phyloP scores from a whole-genome alignment of 2,113 vertebrate genomes.

The Damaliscus lunatus region DNA sequence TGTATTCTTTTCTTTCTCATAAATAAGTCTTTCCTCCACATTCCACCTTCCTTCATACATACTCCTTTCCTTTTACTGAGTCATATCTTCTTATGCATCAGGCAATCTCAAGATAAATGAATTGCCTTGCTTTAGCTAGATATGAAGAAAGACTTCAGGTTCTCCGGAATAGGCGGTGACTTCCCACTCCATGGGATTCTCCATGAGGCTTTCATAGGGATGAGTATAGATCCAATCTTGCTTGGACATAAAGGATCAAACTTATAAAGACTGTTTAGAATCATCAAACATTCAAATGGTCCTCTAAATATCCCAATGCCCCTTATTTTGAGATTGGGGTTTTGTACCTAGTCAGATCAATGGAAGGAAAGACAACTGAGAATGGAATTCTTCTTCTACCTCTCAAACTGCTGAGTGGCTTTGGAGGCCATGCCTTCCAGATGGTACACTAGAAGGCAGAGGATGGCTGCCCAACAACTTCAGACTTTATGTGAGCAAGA shows the following conservation, averaged over 20 bases:
- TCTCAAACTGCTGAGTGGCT: neutral
- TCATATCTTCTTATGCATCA: neutral
- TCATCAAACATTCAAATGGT: neutral
- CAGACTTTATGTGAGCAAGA: neutral
- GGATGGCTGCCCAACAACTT: neutral
- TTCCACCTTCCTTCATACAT: neutral
- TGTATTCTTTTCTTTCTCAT: neutral
- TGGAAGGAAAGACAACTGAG: neutral
- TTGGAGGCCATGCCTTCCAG: neutral
- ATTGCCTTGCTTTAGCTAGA: neutral
- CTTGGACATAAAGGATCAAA: neutral
- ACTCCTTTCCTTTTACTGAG: neutral
- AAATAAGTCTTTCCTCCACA: neutral
- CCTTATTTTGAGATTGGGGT: neutral
- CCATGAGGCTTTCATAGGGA: neutral
- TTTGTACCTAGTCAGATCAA: neutral
- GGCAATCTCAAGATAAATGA: neutral
- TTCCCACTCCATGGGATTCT: neutral
- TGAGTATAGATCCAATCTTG: neutral
- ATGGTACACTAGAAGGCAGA: neutral
- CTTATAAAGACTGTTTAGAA: neutral
- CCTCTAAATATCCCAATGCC: neutral
- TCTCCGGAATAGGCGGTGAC: neutral
- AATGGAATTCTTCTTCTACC: neutral
- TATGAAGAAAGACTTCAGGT: neutral